Conservation (phyloP, 2,888 invertebrate species). For the Nomada flava region DNA sequence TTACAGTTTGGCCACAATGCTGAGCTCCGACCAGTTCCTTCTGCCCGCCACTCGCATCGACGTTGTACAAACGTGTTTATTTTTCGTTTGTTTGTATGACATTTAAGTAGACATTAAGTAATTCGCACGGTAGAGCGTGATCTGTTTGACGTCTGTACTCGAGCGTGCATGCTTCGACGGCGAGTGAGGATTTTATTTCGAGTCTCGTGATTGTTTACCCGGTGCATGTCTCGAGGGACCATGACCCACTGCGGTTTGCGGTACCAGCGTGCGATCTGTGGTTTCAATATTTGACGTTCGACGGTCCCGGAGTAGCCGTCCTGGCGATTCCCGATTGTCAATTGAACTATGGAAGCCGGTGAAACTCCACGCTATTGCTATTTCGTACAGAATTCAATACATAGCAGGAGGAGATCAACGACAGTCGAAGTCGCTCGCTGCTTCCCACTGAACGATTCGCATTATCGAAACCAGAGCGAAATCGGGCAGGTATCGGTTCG, state of each 20-base stretch:
- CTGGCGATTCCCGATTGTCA: no score
- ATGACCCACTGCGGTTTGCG: slow-evolving; percentile 15
- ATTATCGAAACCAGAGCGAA: slow-evolving; percentile 36
- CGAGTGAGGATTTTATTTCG: neutral
- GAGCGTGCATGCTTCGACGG: neutral
- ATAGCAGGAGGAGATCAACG: neutral
- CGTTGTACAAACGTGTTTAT: neutral
- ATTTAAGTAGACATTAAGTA: slow-evolving; percentile 1
- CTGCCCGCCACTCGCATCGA: neutral
- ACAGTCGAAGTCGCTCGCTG: slow-evolving; percentile 7
- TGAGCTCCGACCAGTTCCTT: neutral
- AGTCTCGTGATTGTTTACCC: neutral
- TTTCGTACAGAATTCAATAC: no score
- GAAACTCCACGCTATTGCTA: no score
- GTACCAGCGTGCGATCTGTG: neutral
- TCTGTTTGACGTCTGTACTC: neutral
- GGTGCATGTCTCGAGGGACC: neutral
- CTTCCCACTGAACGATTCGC: slow-evolving; percentile 16
- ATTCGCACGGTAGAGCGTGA: neutral
- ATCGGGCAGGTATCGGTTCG: slow-evolving; percentile 29
- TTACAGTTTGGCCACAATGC: slow-evolving; percentile 26
- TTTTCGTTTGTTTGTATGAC: no score
- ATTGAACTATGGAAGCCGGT: no score
- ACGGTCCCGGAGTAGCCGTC: no score
- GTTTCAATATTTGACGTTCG: neutral